phyloP scores from a whole-genome alignment of 2,797 vertebrate genomes.

The Pogonophryne albipinna region DNA sequence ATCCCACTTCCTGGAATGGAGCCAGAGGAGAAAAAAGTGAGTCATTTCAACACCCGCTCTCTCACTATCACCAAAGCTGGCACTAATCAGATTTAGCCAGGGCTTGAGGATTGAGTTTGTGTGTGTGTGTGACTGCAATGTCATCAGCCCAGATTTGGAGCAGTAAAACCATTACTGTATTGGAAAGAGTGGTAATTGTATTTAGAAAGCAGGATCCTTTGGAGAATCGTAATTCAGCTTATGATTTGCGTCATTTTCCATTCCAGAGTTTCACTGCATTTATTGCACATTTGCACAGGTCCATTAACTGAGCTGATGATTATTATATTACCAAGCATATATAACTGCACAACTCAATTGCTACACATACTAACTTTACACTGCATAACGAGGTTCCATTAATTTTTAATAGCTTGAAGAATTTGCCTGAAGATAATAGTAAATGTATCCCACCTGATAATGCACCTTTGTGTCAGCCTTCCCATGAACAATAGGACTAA shows the following conservation, averaged over 20 bases:
- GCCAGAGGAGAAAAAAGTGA: conserved; percentile 44
- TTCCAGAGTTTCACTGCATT: conserved; percentile 60
- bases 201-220: conserved; percentile 59
- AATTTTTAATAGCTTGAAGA: conserved; percentile 72
- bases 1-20: conserved; percentile 50
- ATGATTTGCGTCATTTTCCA: conserved; percentile 67
- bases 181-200: conserved; percentile 65
- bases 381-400: conserved; percentile 63
- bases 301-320: conserved; percentile 74
- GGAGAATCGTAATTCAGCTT: conserved; percentile 54
- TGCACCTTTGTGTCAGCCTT: conserved; percentile 35
- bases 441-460: conserved; percentile 55
- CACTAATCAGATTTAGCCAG: conserved; percentile 69
- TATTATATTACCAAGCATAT: conserved; percentile 64
- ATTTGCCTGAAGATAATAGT: conserved; percentile 61
- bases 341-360: conserved; percentile 55
- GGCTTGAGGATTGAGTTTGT: conserved; percentile 50
- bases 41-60: conserved; percentile 34
- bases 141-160: conserved; percentile 64
- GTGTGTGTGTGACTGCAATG: conserved; percentile 56
- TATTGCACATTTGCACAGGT: conserved; percentile 66
- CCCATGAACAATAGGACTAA: conserved; percentile 36
- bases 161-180: conserved; percentile 65
- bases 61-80: conserved; percentile 51
- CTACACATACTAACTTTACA: conserved; percentile 64